Evolutionary conservation across 1,140 invertebrate genomes (phyloP), one percentile per base, ranked within the genome.

Genomic region (Glomeris maerens): DNA sequence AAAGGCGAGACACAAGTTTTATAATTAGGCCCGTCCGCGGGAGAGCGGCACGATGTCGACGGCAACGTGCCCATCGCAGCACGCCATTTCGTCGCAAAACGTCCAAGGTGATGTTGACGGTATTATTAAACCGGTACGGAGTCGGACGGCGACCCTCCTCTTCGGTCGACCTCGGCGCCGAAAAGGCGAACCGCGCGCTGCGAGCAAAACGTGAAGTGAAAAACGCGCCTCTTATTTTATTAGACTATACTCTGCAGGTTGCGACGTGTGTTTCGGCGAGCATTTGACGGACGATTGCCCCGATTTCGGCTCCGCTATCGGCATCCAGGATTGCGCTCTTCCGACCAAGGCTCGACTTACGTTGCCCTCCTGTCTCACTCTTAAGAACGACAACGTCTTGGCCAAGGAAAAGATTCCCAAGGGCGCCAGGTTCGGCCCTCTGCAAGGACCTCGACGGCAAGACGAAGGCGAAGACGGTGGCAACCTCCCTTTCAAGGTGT

Each of bases 351-450:
- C 71, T 7, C 53, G 66, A 2, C 59, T 70, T 10, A 71, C 67
- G 13, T 53, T 72, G 7, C 71, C 71, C 20, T 42, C 4, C 17
- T 21, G 25, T 42, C 17, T 42, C 5, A 17, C 17, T 17, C 20
- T 42, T 7, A 42, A 21, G 25, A 36, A 36, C 17, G 60, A 57
- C 2, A 58, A 61, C 4, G 61, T 68, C 2, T 55, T 69, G 7
- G 55, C 64, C 1, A 63, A 62, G 31, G 49, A 57, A 38, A 27
- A 50, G 14, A 61, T 72, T 39, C 45, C 52, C 10, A 55, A 58
- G 39, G 70, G 68, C 31, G 69, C 66, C 4, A 65, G 66, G 48
- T 70, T 72, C 55, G 71, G 71, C 4, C 71, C 71, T 21, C 63
- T 70, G 47, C 61, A 68, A 52, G 70, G 70, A 20, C 66, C 63